Base-by-base conservation (phyloP, 2,888 invertebrate species). In the Syrista parreyssii region DNA sequence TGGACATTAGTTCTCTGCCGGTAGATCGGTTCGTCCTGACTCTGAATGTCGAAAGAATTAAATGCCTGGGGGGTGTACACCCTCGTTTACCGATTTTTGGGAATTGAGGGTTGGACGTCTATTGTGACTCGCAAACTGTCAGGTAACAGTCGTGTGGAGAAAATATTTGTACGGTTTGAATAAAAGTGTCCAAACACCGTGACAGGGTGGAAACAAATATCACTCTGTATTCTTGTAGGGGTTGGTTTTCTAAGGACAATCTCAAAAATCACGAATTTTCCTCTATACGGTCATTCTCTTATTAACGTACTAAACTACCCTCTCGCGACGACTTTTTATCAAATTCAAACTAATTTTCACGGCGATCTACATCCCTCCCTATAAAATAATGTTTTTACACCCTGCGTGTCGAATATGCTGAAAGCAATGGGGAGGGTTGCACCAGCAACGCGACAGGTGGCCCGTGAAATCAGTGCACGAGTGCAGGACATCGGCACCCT, bases 391-490 rank as follows among this genome's bases (percentile, higher is more conserved):
- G 87, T 83, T 84, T 35, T 84, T 85, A 86, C 89, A 89, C 87
- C 87, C 86, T 85, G 88, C 89, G 88, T 89, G 87, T 86, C 90
- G 84, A 87, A 91, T 87, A 82, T 83, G 84, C 82, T 79, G 84
- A 85, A 88, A 86, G 86, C 86, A 85, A 85, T 84, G 84, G 86
- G 85, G 86, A 84, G 87, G 87, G 85, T 82, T 71, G 71, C 77
- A 82, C 84, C 84, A 79, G 81, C 82, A 79, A 84, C 83, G 90
- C 90, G 91, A 91, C 91, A 91, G 91, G 91, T 91, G 91, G 91
- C 87, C 91, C 91, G 91, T 91, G 91, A 91, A 91, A 91, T 91
- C 90, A 86, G 86, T 87, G 85, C 87, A 86, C 88, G 87, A 88
- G 87, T 87, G 84, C 85, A 85, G 81, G 85, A 82, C 85, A 86